Evolutionary conservation across 2,113 vertebrate genomes (phyloP).

Genomic region (Gavialis gangeticus): DNA sequence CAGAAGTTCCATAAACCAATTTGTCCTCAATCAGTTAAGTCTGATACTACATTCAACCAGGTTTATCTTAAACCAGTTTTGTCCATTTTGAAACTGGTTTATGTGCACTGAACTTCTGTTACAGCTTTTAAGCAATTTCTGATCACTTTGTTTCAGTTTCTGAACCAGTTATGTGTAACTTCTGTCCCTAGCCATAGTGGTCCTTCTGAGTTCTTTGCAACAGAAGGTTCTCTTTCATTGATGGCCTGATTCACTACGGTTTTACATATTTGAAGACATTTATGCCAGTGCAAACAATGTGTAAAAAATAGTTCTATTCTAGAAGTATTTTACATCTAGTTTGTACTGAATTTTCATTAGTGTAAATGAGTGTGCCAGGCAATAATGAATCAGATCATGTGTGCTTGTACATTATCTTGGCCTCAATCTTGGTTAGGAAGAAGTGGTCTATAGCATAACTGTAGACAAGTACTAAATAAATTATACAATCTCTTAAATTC

Average conservation of each 20-base stretch:
- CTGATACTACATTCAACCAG: too few species aligned
- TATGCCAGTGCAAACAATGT: background rate
- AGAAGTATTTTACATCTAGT: background rate
- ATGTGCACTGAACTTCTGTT: too few species aligned
- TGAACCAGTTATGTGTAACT: too few species aligned
- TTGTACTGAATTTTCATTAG: background rate
- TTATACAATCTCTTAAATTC: background rate
- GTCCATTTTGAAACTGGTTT: too few species aligned
- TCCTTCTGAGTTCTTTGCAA: background rate
- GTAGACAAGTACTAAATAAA: fast-evolving
- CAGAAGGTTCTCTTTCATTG: background rate
- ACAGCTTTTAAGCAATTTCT: too few species aligned
- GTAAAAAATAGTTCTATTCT: background rate
- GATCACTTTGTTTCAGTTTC: too few species aligned
- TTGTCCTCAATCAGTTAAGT: too few species aligned
- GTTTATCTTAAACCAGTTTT: too few species aligned
- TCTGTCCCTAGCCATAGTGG: too few species aligned
- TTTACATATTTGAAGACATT: background rate
- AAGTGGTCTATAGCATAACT: background rate
- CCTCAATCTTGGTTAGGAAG: background rate
- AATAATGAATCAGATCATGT: background rate
- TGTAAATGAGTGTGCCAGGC: background rate
- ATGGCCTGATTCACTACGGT: background rate
- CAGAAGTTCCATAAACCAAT: too few species aligned
- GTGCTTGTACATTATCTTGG: background rate